Evolutionary conservation across 2,797 vertebrate species (phyloP).

Genomic region (Coranthus polyacanthus): DNA sequence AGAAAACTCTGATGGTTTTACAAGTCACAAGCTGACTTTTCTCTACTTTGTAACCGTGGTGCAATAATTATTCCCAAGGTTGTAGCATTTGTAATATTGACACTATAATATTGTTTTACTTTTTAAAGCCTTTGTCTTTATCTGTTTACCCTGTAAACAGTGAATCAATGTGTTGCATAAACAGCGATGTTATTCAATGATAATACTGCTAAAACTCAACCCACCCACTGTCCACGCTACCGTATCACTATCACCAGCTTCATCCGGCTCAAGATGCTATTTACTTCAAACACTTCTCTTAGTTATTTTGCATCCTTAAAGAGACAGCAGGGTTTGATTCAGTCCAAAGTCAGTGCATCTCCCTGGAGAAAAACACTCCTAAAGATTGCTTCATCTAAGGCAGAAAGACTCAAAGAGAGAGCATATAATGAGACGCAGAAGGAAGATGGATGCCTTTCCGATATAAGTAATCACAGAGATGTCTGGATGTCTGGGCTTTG

Average conservation of each 20-base stretch:
- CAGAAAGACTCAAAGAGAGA: neutral
- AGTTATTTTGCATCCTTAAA: slow-evolving; percentile 21
- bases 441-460: slow-evolving; percentile 22
- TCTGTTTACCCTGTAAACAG: neutral
- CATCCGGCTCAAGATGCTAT: neutral
- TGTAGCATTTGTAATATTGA: no score
- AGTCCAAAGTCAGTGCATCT: neutral
- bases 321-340: neutral
- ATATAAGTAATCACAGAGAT: slow-evolving; percentile 37
- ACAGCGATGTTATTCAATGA: no score
- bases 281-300: slow-evolving; percentile 16
- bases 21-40: no score
- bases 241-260: neutral
- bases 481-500: slow-evolving; percentile 30
- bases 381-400: slow-evolving; percentile 20
- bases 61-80: no score
- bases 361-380: neutral
- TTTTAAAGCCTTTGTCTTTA: no score
- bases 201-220: neutral
- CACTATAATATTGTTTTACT: no score
- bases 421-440: neutral
- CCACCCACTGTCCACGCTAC: no score
- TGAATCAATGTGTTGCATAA: neutral
- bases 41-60: no score
- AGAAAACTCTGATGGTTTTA: no score